Evolutionary conservation across 2,888 invertebrate genomes (phyloP).

Genomic region (Apoda limacodes): DNA sequence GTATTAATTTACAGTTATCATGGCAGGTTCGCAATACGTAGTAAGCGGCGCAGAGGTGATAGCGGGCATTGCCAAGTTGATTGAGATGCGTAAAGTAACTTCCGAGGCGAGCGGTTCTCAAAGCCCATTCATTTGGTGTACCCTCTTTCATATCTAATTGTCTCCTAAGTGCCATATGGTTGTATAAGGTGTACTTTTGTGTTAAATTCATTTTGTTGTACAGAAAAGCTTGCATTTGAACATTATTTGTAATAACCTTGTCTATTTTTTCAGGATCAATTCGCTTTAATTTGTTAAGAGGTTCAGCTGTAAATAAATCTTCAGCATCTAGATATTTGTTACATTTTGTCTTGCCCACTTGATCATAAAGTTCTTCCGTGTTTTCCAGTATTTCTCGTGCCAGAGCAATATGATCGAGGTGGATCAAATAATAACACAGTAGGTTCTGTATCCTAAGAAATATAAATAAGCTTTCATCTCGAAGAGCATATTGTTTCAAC

Average conservation of each 20-base stretch:
- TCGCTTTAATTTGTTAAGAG: conserved; percentile 35
- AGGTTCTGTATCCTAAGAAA: conserved; percentile 69
- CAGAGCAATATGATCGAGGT: conserved; percentile 52
- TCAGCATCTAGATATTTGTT: conserved; percentile 59
- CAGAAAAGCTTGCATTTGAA: conserved; percentile 72
- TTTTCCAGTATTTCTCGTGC: conserved; percentile 62
- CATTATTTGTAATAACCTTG: conserved; percentile 70
- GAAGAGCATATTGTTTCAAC: conserved; percentile 36
- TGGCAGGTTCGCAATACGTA: conserved; percentile 68
- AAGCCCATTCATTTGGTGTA: conserved; percentile 69
- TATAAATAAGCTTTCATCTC: conserved; percentile 59
- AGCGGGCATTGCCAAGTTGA: conserved; percentile 62
- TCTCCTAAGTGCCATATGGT: conserved; percentile 67
- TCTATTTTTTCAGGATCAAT: conserved; percentile 63
- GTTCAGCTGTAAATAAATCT: conserved; percentile 58
- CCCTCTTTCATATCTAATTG: conserved; percentile 69
- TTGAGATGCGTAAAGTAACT: conserved; percentile 59
- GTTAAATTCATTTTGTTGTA: conserved; percentile 67
- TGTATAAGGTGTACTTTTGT: conserved; percentile 63
- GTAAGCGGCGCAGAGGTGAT: conserved; percentile 75
- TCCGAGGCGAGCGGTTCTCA: conserved; percentile 64
- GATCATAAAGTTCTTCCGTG: conserved; percentile 54
- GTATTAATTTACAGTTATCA: conserved; percentile 56
- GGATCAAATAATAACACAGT: conserved; percentile 66
- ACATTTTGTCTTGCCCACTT: conserved; percentile 36